Percentiles rank a stretch among this genome's conserved stretches.
Evolutionary conservation across 1,140 invertebrate species (phyloP).

Genomic region (Zaprionus gabonicus): DNA sequence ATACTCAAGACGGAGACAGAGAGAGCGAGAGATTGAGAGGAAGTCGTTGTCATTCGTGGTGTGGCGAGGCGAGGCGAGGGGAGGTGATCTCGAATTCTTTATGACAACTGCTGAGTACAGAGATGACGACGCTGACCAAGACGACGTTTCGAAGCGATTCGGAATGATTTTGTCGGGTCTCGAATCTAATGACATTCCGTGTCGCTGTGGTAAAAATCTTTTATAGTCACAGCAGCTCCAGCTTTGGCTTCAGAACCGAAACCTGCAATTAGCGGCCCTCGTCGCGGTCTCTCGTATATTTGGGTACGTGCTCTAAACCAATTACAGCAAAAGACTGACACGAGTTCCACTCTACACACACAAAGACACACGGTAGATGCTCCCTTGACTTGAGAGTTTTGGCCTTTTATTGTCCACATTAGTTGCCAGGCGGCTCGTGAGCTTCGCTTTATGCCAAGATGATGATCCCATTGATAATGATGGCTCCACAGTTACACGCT

Average conservation of each 20-base stretch:
- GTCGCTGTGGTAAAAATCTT: conserved; percentile 44
- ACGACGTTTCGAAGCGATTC: background rate
- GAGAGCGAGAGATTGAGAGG: conserved; percentile 9
- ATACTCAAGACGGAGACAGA: background rate
- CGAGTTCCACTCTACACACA: conserved; percentile 43
- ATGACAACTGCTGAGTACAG: conserved; percentile 18
- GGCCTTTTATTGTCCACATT: conserved; percentile 54
- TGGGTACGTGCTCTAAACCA: conserved; percentile 69
- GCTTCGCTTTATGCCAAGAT: conserved; percentile 37
- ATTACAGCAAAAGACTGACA: conserved; percentile 65
- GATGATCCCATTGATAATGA: conserved; percentile 52
- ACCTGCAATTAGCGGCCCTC: conserved; percentile 61
- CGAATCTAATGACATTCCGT: conserved; percentile 56
- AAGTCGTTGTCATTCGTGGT: conserved; percentile 24
- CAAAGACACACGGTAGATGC: background rate
- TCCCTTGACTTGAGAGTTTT: conserved; percentile 22
- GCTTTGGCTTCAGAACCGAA: conserved; percentile 10
- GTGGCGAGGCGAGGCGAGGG: background rate
- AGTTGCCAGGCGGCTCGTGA: conserved; percentile 46
- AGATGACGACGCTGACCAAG: too few species aligned
- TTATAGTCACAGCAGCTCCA: conserved; percentile 43
- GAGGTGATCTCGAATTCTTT: conserved; percentile 8
- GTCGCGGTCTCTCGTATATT: conserved; percentile 6
- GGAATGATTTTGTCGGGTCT: conserved; percentile 1
- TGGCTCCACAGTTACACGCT: background rate